Base-by-base conservation (phyloP, 2,797 vertebrate genomes). In the Harpagifer antarcticus region DNA sequence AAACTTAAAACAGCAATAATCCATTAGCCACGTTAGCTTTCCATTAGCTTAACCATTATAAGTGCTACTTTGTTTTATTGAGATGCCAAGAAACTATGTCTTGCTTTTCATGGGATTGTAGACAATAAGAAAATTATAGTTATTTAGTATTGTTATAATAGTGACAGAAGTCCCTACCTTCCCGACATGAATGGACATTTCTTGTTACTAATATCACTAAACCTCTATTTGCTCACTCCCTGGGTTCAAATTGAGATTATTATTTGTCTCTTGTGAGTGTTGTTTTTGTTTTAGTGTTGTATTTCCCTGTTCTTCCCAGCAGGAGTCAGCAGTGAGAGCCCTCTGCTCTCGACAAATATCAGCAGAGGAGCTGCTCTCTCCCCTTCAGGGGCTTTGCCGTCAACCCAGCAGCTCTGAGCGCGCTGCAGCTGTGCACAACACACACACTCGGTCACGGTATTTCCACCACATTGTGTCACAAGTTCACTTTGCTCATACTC, bases 341-440 rank as follows among this genome's bases (percentile, higher is more conserved):
- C 59, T n/a, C 55, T 0, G 57, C 52, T 65, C 59, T 56, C 60
- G 2, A 58, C 7, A 74, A 89, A 81, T 75, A 82, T 74, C 58
- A 84, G 82, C 79, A 64, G 72, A 75, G 65, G 74, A 80, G 85
- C 81, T 40, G 74, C 77, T 72, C 69, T 9, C 6, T 1, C 65
- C 68, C 79, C 87, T 78, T 58, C 5, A 2, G 0, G 76, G 86
- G 79, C 75, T 88, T 86, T 91, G 87, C 91, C 79, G 72, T 89
- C 89, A 90, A 53, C 61, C 74, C 27, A 11, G 56, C 73, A 78
- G 31, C 81, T 73, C 69, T 56, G 68, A 87, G 85, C 76, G 37
- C 0, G 43, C 78, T 87, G 86, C 77, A 86, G 86, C 82, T 79
- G 69, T 63, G 52, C 33, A 0, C 50, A 56, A 27, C 63, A 0